Evolutionary conservation across 2,113 vertebrate species (phyloP).

Genomic region (Myiozetetes cayanensis): DNA sequence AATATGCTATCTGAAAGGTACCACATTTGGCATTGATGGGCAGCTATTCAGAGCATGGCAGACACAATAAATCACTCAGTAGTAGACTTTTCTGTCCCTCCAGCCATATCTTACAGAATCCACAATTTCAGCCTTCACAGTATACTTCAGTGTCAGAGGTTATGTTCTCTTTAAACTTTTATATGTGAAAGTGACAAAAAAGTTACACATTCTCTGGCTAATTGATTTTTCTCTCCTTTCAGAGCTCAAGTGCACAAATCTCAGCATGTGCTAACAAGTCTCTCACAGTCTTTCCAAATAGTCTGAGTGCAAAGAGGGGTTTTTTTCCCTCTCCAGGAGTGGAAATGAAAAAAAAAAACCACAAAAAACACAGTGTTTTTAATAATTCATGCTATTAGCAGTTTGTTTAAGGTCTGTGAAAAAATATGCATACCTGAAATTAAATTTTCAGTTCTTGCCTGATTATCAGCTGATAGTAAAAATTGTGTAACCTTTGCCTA

Average conservation of each 20-base stretch:
- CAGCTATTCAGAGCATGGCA: slow-evolving; percentile 12
- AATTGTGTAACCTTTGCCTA: neutral
- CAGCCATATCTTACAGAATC: neutral
- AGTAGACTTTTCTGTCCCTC: neutral
- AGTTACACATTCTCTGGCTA: neutral
- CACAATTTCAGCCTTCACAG: neutral
- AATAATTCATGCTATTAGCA: neutral
- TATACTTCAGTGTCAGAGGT: slow-evolving; percentile 1
- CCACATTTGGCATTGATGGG: slow-evolving; percentile 29
- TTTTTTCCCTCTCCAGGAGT: neutral
- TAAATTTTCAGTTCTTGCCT: neutral
- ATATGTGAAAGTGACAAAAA: neutral
- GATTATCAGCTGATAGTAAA: neutral
- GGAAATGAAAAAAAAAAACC: neutral
- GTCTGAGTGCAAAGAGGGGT: neutral
- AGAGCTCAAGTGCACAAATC: neutral
- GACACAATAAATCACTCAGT: slow-evolving; percentile 53
- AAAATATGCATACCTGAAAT: neutral
- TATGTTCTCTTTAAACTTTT: slow-evolving; percentile 25
- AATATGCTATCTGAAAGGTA: slow-evolving; percentile 36
- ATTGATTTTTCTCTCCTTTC: slow-evolving; percentile 18
- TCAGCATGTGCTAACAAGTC: neutral
- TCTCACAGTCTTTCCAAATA: neutral
- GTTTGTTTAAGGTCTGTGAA: neutral
- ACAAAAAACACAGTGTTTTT: neutral